These are phyloP conservation scores for Cryptoblepharus egeriae DNA, from an alignment of 2,797 vertebrate genomes.

Conservation along the genomic window DNA sequence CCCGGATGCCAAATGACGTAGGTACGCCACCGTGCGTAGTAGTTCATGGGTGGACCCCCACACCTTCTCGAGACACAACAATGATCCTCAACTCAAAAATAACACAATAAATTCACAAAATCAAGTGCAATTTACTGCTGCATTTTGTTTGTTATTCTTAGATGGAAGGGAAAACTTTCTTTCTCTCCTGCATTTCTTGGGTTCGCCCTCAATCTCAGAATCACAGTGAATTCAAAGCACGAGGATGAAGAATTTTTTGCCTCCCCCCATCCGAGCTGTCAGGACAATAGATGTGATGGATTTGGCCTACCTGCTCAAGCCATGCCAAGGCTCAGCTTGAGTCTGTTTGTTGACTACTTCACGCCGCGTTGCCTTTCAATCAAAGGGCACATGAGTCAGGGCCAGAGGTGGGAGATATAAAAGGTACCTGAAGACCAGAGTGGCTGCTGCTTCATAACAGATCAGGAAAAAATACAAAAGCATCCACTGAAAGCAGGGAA, in stretches of 20 bases:
- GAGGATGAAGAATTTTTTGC: background rate
- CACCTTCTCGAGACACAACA: no score
- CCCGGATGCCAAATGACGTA: no score
- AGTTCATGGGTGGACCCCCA: no score
- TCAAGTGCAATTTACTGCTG: background rate
- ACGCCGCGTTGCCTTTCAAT: slow-evolving; percentile 44
- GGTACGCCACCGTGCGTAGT: no score
- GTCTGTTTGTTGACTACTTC: slow-evolving; percentile 57
- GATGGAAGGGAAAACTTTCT: slow-evolving; percentile 1
- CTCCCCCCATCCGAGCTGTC: slow-evolving; percentile 3
- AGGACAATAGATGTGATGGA: slow-evolving; percentile 53
- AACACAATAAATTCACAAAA: no score
- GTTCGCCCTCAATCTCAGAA: background rate
- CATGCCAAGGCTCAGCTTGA: slow-evolving; percentile 49
- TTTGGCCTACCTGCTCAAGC: slow-evolving; percentile 58
- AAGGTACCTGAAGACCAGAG: slow-evolving; percentile 38
- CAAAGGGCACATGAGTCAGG: background rate
- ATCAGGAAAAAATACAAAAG: slow-evolving; percentile 28
- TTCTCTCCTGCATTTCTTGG: slow-evolving; percentile 19
- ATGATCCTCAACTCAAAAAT: no score
- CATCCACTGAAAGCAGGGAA: background rate
- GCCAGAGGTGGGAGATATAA: slow-evolving; percentile 26
- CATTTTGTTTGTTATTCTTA: slow-evolving; percentile 41
- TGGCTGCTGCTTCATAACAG: slow-evolving; percentile 16
- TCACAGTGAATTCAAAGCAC: slow-evolving; percentile 25